Percentiles rank a stretch among this genome's conserved stretches.
Conservation (phyloP, 2,888 invertebrate genomes). For the Acrobeloides nanus region DNA sequence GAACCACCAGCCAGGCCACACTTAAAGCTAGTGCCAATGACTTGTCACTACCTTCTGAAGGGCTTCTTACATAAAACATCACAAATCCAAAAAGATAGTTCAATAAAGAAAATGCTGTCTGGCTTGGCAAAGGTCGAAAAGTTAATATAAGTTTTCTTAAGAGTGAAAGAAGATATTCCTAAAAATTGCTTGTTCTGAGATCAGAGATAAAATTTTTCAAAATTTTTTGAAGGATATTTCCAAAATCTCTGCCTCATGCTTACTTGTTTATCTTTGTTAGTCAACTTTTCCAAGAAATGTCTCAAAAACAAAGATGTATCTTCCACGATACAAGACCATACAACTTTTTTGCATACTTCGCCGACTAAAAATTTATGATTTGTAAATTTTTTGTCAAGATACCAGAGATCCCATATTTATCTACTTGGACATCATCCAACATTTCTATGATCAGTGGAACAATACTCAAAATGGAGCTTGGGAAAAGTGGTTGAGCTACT, state of each 20-base stretch:
- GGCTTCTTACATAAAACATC: conserved; percentile 95
- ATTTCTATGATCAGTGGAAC: conserved; percentile 87
- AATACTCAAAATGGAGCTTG: conserved; percentile 88
- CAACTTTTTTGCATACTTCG: conserved; percentile 90
- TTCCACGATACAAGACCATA: conserved; percentile 95
- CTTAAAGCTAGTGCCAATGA: conserved; percentile 88
- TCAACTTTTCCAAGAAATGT: conserved; percentile 87
- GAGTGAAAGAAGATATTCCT: conserved; percentile 83
- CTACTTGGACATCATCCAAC: conserved; percentile 90
- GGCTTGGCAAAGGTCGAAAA: conserved; percentile 61
- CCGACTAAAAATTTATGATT: conserved; percentile 66
- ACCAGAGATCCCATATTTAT: conserved; percentile 72
- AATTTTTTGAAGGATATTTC: too few relatives aligned
- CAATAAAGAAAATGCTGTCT: conserved; percentile 93
- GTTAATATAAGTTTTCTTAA: conserved; percentile 79
- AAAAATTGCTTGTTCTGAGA: conserved; percentile 57
- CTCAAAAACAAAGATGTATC: conserved; percentile 84
- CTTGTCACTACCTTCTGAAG: conserved; percentile 88
- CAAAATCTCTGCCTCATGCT: too few relatives aligned
- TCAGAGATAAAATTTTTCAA: too few relatives aligned
- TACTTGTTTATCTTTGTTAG: conserved; percentile 59
- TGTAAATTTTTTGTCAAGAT: neutral
- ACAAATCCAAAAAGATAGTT: conserved; percentile 96
- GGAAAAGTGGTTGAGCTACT: conserved; percentile 87
- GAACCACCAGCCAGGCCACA: conserved; percentile 93